Evolutionary conservation across 2,888 invertebrate species (phyloP), one percentile per base, ranked within the genome.

Genomic region (Macroteleia sp.): DNA sequence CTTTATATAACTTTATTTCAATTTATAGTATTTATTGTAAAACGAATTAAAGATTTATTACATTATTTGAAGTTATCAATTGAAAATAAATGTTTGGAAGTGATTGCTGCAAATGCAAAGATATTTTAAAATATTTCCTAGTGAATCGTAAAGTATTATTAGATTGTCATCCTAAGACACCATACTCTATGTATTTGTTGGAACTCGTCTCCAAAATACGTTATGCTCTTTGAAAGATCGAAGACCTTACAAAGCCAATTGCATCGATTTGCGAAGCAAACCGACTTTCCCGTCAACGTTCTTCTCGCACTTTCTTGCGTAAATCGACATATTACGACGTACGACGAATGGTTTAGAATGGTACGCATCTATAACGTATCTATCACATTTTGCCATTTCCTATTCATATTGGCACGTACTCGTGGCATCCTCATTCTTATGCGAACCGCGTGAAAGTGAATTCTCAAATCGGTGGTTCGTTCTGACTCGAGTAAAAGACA

Each of bases 381-480:
- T 57, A 57, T 50, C 64, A 64, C 73, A 57, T 64, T 71, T 73
- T 50, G 42, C 64, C 48, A 66, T 66, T 64, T 62, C 42, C 59
- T 52, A 73, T 73, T 73, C 73, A 73, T 73, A 73, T 73, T 44
- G 66, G 66, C 66, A 52, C 57, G 57, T 62, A 56, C 62, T 61
- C 64, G 46, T 12, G 50, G 52, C 36, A 39, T 59, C 64, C 73
- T 73, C 73, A 73, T 73, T 73, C 48, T 73, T 66, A 73, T 73
- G 73, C 73, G 44, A 57, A 41, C 66, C 57, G 66, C 73, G 59
- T 73, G 57, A 73, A 73, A 74, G 74, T 74, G 74, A 74, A 74
- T 74, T 74, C 48, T 74, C 59, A 74, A 74, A 74, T 74, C 74
- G 66, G 59, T 56, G 71, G 62, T 71, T 59, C 73, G 59, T 70